Conservation (phyloP, 2,113 vertebrate genomes). For the Eulacestoma nigropectus region DNA sequence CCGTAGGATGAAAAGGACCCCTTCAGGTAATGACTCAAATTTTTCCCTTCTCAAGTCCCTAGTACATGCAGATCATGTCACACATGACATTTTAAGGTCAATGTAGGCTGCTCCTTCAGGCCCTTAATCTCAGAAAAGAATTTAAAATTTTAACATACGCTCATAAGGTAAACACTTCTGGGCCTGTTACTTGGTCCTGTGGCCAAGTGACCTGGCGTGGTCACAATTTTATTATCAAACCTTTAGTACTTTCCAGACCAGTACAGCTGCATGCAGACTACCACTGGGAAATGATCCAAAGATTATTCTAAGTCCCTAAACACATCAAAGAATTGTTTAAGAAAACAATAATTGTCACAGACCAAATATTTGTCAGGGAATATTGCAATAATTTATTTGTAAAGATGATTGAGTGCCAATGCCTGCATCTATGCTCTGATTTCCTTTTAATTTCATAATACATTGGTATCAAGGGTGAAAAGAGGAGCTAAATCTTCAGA, state of each 20-base stretch:
- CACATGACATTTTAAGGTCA: not conserved
- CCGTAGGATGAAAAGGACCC: not conserved
- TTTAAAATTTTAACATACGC: not conserved
- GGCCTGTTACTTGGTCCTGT: not conserved
- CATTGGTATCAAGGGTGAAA: not conserved
- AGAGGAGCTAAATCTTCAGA: not conserved
- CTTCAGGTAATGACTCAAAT: not conserved
- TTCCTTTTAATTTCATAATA: not conserved
- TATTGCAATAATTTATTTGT: not conserved
- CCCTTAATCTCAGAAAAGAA: not conserved
- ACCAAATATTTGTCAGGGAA: not conserved
- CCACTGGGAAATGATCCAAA: not conserved
- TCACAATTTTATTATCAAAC: not conserved
- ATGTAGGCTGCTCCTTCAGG: not conserved
- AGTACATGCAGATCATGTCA: not conserved
- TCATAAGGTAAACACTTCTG: not conserved
- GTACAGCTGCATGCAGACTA: not conserved
- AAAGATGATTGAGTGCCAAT: not conserved
- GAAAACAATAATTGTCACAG: not conserved
- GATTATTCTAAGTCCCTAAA: not conserved
- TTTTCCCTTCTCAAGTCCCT: not conserved
- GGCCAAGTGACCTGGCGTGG: not conserved
- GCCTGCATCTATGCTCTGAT: not conserved
- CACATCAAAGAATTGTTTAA: not conserved
- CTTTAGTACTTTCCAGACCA: not conserved